phyloP scores from a whole-genome alignment of 2,797 vertebrate genomes.

The Holocentrus rufus region DNA sequence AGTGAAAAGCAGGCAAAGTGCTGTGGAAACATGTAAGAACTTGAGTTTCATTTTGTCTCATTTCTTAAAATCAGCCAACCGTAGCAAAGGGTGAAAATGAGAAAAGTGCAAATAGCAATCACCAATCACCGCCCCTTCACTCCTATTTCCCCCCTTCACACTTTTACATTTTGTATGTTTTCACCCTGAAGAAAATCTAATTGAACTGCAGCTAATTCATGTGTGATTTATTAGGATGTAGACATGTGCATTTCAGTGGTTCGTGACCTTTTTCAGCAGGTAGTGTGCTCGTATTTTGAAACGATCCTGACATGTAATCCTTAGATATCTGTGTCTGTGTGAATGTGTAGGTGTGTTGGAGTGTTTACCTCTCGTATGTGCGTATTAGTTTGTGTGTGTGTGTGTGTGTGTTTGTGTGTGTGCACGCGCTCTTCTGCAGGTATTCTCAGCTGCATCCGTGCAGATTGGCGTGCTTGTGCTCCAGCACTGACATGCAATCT shows the following conservation, averaged over 20 bases:
- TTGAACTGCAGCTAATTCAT: background rate
- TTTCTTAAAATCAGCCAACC: background rate
- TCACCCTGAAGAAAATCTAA: constrained; percentile 1
- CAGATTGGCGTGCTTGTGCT: background rate
- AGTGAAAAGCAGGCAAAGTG: background rate
- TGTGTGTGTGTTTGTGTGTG: background rate
- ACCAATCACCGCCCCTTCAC: background rate
- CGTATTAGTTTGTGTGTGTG: background rate
- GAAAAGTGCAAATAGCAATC: background rate
- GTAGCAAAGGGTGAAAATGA: background rate
- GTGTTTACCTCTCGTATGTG: background rate
- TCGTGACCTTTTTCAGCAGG: background rate
- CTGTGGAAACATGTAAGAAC: constrained; percentile 3
- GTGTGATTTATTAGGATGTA: background rate
- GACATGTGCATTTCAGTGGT: background rate
- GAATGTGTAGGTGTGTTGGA: background rate
- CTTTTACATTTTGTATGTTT: background rate
- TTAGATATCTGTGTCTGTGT: background rate
- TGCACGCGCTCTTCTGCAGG: background rate
- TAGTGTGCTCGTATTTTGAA: background rate
- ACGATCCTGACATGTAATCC: constrained; percentile 50
- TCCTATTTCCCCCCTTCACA: background rate
- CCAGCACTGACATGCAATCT: constrained; percentile 50
- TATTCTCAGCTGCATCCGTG: background rate
- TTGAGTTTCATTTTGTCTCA: constrained; percentile 2